Evolutionary conservation across 2,113 vertebrate genomes (phyloP), one percentile per base, ranked within the genome.

Genomic region (Tympanuchus pallidicinctus): DNA sequence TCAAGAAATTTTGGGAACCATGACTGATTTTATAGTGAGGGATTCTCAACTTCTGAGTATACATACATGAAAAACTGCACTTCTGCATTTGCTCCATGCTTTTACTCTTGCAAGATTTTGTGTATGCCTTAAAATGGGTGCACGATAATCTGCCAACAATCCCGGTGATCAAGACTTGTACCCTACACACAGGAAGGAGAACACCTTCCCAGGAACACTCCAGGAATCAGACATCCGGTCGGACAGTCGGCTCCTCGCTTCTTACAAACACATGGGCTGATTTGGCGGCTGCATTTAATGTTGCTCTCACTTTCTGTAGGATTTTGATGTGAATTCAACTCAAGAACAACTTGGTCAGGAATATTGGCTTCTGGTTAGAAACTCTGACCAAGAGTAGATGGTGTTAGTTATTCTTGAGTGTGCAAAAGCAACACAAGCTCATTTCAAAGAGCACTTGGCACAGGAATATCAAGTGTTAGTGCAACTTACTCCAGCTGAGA

Each of bases 401-500:
- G 81, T 66, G 18, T 75, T 86, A 43, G 96, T 78, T 86, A 91
- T 86, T 97, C 85, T 32, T 92, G 91, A 82, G 92, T 91, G 97
- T 96, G 96, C 97, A 96, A 95, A 91, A 90, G 94, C 94, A 96
- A 82, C 93, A 38, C 81, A 57, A 82, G 92, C 60, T 87, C 57
- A 27, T 86, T 95, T 71, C 87, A 77, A 89, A 85, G 91, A 85
- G 79, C 13, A 78, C 88, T 93, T 97, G 97, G 92, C 90, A 81
- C 66, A 73, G 95, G 95, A 97, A 96, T 97, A 97, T 97, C 96
- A 92, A 97, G 95, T 97, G 98, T 97, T 95, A 82, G 91, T 85
- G 67, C 67, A 96, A 94, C 93, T 73, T 89, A 78, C 95, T 69
- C 95, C 97, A 98, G 95, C 97, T 98, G 97, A 85, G 92, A 98